Conservation (phyloP, 2,888 invertebrate species). For the Embidobia sp. region DNA sequence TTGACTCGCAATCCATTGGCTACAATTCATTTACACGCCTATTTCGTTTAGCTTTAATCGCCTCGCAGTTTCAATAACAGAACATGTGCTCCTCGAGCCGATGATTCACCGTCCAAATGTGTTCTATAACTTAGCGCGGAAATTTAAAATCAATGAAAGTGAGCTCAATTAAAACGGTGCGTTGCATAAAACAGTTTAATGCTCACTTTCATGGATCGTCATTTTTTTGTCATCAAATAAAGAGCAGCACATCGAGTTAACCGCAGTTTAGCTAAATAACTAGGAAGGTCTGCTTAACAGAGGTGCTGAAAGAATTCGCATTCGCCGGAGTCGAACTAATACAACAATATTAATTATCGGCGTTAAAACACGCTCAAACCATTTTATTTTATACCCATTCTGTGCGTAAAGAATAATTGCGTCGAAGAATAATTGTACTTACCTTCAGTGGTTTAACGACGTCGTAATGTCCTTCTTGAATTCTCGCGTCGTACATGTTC, state of each 20-base stretch:
- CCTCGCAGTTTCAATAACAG: slow-evolving; percentile 34
- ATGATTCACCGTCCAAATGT: slow-evolving; percentile 48
- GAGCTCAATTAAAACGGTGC: too few relatives aligned
- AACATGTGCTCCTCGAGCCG: slow-evolving; percentile 11
- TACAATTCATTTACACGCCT: slow-evolving; percentile 8
- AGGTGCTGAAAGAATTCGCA: slow-evolving; percentile 7
- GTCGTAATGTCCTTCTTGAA: slow-evolving; percentile 80
- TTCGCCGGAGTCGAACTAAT: slow-evolving; percentile 10
- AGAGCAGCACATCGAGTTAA: too few relatives aligned
- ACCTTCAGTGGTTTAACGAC: slow-evolving; percentile 79
- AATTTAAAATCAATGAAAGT: too few relatives aligned
- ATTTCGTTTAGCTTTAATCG: slow-evolving; percentile 8
- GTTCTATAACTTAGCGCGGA: too few relatives aligned
- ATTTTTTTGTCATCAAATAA: too few relatives aligned
- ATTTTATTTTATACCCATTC: slow-evolving; percentile 47
- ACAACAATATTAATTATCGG: slow-evolving; percentile 38
- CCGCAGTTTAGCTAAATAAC: too few relatives aligned
- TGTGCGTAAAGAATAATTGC: slow-evolving; percentile 36
- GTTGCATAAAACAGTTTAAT: too few relatives aligned
- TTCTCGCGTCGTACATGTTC: slow-evolving; percentile 75
- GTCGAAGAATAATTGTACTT: slow-evolving; percentile 65
- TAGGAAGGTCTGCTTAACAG: too few relatives aligned
- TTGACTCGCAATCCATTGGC: slow-evolving; percentile 11
- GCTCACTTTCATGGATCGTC: too few relatives aligned
- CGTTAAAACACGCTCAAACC: slow-evolving; percentile 32